A percentile compares a stretch with the other conserved stretches of the same genome.
phyloP scores from a whole-genome alignment of 2,888 invertebrate species.

The Monochamus alternatus region DNA sequence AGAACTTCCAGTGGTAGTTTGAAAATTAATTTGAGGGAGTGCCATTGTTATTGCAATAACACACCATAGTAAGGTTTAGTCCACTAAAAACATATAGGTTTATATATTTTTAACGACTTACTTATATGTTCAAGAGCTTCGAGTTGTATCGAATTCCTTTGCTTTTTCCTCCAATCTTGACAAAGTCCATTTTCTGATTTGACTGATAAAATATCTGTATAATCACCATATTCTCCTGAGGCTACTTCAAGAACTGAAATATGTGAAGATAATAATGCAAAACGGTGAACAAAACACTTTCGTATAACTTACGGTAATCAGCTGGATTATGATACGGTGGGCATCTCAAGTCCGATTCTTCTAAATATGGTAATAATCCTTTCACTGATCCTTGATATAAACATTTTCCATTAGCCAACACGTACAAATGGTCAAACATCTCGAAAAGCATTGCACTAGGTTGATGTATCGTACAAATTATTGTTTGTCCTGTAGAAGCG shows the following conservation, averaged over 20 bases:
- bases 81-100: no score
- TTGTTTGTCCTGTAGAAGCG: slow-evolving; percentile 87
- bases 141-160: slow-evolving; percentile 67
- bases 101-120: slow-evolving; percentile 56
- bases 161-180: slow-evolving; percentile 72
- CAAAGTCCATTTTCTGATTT: slow-evolving; percentile 78
- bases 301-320: slow-evolving; percentile 59
- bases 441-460: slow-evolving; percentile 89
- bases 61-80: no score
- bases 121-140: slow-evolving; percentile 69
- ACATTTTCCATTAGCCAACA: slow-evolving; percentile 85
- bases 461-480: slow-evolving; percentile 93
- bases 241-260: slow-evolving; percentile 85
- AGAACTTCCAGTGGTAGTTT: no score
- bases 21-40: no score
- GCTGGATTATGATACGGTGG: slow-evolving; percentile 94
- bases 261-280: not conserved
- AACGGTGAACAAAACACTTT: not conserved
- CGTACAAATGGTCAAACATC: slow-evolving; percentile 92
- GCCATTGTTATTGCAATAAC: no score
- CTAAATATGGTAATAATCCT: slow-evolving; percentile 84
- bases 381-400: slow-evolving; percentile 86
- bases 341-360: slow-evolving; percentile 81
- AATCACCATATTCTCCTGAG: slow-evolving; percentile 82
- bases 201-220: slow-evolving; percentile 72